Percentiles rank a stretch among this genome's conserved stretches.
Conservation (phyloP, 1,140 invertebrate genomes). For the Melanaphis sacchari region DNA sequence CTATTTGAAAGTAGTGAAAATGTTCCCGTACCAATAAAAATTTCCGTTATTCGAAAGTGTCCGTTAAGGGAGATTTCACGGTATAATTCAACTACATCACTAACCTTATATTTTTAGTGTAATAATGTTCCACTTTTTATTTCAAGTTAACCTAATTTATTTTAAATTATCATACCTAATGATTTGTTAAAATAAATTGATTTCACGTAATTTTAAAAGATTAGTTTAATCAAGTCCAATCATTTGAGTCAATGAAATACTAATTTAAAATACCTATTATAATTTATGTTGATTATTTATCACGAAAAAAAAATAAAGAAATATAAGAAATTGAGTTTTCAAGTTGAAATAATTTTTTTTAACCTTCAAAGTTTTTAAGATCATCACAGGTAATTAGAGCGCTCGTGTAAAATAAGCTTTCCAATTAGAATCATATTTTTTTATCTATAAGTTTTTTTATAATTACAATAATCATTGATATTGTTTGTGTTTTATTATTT, state of each 20-base stretch:
- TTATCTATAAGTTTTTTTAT: not conserved
- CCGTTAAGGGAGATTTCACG: too few species aligned
- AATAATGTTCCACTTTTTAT: not conserved
- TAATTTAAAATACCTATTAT: not conserved
- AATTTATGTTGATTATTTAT: conserved; percentile 5
- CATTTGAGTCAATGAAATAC: not conserved
- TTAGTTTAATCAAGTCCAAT: not conserved
- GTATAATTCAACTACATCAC: not conserved
- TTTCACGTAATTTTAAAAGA: not conserved
- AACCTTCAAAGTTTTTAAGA: not conserved
- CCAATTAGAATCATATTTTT: not conserved
- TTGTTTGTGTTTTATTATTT: not conserved
- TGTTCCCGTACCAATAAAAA: too few species aligned
- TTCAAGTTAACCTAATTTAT: not conserved
- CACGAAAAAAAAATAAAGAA: not conserved
- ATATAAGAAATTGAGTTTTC: not conserved
- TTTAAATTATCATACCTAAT: not conserved
- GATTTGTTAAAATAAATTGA: not conserved
- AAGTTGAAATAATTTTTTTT: not conserved
- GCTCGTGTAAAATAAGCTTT: not conserved
- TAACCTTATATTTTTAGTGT: not conserved
- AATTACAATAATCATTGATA: not conserved
- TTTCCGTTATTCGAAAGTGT: too few species aligned
- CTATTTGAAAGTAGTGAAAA: too few species aligned
- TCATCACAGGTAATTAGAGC: not conserved